Base-by-base conservation (phyloP, 2,888 invertebrate genomes). In the Cryptocephalus moraei region DNA sequence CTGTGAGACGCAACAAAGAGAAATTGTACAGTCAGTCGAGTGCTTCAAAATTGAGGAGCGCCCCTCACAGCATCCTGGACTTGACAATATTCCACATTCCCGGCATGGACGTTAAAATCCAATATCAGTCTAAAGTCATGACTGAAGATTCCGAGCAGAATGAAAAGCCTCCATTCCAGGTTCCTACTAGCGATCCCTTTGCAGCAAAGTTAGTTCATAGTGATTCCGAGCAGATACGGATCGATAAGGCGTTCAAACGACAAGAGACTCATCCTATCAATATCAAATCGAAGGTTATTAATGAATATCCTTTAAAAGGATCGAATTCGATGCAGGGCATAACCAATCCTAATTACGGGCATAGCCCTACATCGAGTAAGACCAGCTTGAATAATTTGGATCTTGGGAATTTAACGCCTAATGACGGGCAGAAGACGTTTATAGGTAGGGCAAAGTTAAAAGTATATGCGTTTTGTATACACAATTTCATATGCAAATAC, bases 31-130 rank as follows among this genome's bases (percentile, higher is more conserved):
- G 57, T 8, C 66, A 68, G 48, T 57, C 60, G 10, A 66, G 65
- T 45, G 60, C 63, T 12, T 68, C 60, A 51, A 66, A 64, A 56
- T 51, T 69, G 58, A 54, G 67, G 62, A 65, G 56, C 44, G 72
- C 63, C 57, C 72, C 55, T 12, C 71, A 68, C 64, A 54, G 51
- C 32, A 68, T 60, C 50, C 66, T 81, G 45, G 90, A 92, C 70
- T 74, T 88, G 51, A 92, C 92, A 4, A 86, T 90, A 51, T 93
- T 93, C 71, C 82, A 90, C 57, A 91, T 93, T 66, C 92, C 93
- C 2, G 92, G 92, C 0, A 74, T 94, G 57, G 90, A 93, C 67
- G 88, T 93, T 33, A 70, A 70, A 54, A 53, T 72, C 22, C 68
- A 70, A 47, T 72, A 72, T 53, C 69, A 68, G 48, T 70, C 69